Conservation (phyloP, 2,888 invertebrate species). For the Cremastinae sp. region DNA sequence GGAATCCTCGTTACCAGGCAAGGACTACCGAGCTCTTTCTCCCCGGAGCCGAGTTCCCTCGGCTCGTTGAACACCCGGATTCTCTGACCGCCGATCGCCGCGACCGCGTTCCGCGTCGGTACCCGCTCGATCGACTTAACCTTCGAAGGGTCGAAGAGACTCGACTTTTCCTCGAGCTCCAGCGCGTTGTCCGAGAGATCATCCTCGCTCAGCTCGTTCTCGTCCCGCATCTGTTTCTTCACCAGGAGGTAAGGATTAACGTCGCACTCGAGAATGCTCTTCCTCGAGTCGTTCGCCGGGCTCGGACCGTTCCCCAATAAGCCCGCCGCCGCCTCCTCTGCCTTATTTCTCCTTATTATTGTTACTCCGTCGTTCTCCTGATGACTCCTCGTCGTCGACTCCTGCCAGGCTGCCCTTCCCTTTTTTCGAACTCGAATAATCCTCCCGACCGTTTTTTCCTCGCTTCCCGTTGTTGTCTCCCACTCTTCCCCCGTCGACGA, state of each 20-base stretch:
- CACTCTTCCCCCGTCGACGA: constrained; percentile 63
- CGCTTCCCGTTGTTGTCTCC: constrained; percentile 58
- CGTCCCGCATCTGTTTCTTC: constrained; percentile 79
- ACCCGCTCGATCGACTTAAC: constrained; percentile 79
- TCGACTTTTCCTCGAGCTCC: constrained; percentile 65
- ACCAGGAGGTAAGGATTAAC: constrained; percentile 92
- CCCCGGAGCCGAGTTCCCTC: constrained; percentile 70
- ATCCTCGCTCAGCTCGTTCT: constrained; percentile 79
- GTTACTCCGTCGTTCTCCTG: constrained; percentile 59
- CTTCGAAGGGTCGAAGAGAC: constrained; percentile 76
- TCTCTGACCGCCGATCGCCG: constrained; percentile 86
- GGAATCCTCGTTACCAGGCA: constrained; percentile 72
- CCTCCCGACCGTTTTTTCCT: constrained; percentile 60
- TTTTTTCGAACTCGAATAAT: constrained; percentile 66
- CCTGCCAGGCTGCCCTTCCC: constrained; percentile 68
- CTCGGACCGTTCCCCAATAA: constrained; percentile 14
- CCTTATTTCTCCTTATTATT: neutral
- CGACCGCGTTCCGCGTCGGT: constrained; percentile 74
- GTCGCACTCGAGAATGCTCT: constrained; percentile 91
- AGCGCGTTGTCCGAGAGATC: constrained; percentile 77
- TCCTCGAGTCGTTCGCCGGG: constrained; percentile 73
- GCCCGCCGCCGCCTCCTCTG: no score
- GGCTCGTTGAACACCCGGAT: constrained; percentile 84
- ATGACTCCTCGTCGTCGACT: constrained; percentile 38
- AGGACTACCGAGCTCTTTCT: constrained; percentile 52